A percentile compares a stretch with the other conserved stretches of the same genome.
phyloP scores from a whole-genome alignment of 2,888 invertebrate genomes.

The Graphium colonna region DNA sequence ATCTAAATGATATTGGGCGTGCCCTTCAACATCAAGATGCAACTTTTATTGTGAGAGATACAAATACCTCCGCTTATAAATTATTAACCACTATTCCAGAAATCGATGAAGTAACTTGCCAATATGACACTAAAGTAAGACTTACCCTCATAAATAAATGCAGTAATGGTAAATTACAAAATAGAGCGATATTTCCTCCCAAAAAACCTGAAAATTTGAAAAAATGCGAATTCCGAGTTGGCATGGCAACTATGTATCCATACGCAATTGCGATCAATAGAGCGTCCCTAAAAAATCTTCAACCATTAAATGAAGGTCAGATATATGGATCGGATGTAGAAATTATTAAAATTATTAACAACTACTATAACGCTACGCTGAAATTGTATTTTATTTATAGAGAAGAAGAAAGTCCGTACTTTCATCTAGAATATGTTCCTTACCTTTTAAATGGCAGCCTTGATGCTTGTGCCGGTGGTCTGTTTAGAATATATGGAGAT shows the following conservation, averaged over 20 bases:
- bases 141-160: conserved; percentile 41
- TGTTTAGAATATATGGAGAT: conserved; percentile 54
- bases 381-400: conserved; percentile 43
- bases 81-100: conserved; percentile 41
- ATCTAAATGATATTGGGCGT: conserved; percentile 32
- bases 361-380: conserved; percentile 50
- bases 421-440: conserved; percentile 37
- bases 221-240: conserved; percentile 50
- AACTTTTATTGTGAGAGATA: conserved; percentile 39
- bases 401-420: conserved; percentile 38
- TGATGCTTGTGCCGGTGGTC: conserved; percentile 56
- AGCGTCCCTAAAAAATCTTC: conserved; percentile 37
- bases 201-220: conserved; percentile 46
- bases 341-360: conserved; percentile 51
- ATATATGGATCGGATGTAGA: conserved; percentile 50
- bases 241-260: conserved; percentile 49
- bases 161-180: conserved; percentile 34
- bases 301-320: conserved; percentile 36
- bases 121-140: conserved; percentile 27
- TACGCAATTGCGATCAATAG: conserved; percentile 42
- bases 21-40: conserved; percentile 37
- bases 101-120: conserved; percentile 43
- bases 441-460: conserved; percentile 53
- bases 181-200: conserved; percentile 36
- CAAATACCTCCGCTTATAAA: conserved; percentile 22